Conservation (phyloP, 2,113 vertebrate genomes). For the Calyptomena viridis region DNA sequence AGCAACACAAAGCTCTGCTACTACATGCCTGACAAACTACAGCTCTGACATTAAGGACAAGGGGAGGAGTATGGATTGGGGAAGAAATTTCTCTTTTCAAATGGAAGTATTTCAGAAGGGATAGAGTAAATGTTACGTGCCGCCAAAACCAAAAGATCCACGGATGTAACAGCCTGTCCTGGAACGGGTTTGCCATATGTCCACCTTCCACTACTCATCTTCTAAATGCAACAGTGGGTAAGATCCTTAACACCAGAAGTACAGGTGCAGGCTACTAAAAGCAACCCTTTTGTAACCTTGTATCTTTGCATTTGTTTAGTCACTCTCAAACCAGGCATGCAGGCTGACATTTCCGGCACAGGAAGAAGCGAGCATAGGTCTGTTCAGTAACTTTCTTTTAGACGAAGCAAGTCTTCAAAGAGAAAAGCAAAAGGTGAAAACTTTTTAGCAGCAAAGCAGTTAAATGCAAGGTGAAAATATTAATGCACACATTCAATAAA, state of each 20-base stretch:
- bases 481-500: conserved; percentile 69
- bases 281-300: background rate
- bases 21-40: background rate
- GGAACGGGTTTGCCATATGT: background rate
- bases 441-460: conserved; percentile 89
- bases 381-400: background rate
- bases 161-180: background rate
- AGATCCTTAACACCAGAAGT: background rate
- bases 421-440: conserved; percentile 66
- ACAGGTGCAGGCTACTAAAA: background rate
- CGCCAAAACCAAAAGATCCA: background rate
- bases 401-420: conserved; percentile 38
- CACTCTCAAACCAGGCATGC: background rate
- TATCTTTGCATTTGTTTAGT: background rate
- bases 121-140: background rate
- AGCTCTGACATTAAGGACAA: background rate
- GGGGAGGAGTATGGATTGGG: background rate
- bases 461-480: conserved; percentile 83
- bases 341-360: conserved; percentile 25
- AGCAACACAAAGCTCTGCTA: background rate
- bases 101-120: background rate
- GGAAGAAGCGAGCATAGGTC: background rate
- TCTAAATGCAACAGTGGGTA: background rate
- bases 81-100: background rate
- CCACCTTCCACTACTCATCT: background rate